Evolutionary conservation across 2,113 vertebrate species (phyloP).

Genomic region (Asarcornis scutulata): DNA sequence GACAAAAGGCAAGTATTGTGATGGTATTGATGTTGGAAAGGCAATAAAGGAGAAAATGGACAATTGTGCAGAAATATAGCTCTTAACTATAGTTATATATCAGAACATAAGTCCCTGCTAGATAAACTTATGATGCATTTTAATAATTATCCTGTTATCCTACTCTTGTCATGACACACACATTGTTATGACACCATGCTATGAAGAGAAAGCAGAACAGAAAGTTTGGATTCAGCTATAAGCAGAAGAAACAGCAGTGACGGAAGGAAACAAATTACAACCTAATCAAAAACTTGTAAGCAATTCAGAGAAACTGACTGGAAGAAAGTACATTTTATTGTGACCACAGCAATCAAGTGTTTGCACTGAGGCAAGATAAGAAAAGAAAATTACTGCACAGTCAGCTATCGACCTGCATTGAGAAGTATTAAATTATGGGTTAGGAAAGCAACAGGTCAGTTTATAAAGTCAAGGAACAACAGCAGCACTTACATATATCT

Average conservation of each 20-base stretch:
- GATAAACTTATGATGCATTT: neutral
- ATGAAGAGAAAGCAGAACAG: neutral
- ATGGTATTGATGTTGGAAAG: neutral
- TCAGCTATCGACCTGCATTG: neutral
- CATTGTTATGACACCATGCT: neutral
- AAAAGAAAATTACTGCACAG: neutral
- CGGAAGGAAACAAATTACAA: neutral
- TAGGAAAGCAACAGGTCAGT: neutral
- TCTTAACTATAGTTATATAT: neutral
- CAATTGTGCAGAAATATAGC: neutral
- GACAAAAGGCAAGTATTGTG: neutral
- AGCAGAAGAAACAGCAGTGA: neutral
- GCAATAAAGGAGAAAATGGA: neutral
- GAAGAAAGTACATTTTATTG: neutral
- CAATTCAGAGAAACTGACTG: neutral
- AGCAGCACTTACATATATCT: neutral
- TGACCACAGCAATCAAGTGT: neutral
- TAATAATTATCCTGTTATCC: neutral
- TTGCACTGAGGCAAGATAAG: neutral
- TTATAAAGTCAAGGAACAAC: neutral
- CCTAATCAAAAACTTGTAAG: neutral
- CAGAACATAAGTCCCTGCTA: neutral
- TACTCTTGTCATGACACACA: neutral
- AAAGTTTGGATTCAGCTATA: fast-evolving
- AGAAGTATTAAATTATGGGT: neutral